These are phyloP conservation scores for Fregata magnificens DNA, from an alignment of 2,113 vertebrate genomes.

Conservation along the genomic window DNA sequence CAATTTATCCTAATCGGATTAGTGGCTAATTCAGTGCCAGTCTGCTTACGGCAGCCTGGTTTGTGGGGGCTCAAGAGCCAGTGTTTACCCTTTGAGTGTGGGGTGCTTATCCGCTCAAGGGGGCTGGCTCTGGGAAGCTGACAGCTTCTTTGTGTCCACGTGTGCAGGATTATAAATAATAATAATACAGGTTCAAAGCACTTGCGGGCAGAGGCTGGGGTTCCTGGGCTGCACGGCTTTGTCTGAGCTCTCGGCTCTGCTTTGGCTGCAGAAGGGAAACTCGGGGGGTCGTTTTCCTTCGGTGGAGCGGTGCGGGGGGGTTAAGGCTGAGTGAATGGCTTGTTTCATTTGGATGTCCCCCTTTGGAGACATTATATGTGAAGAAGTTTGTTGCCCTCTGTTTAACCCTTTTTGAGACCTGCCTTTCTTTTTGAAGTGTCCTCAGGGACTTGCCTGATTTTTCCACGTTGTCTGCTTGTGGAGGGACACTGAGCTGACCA, in stretches of 20 bases:
- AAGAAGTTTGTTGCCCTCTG: neutral
- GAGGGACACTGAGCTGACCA: neutral
- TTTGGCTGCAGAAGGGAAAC: neutral
- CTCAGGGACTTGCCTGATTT: neutral
- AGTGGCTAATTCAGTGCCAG: conserved; percentile 53
- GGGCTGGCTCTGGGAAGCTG: neutral
- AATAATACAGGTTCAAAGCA: neutral
- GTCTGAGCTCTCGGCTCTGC: neutral
- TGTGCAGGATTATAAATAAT: neutral
- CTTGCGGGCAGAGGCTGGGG: neutral
- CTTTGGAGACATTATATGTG: neutral
- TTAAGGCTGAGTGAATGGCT: neutral
- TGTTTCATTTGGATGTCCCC: neutral
- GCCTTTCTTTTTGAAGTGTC: neutral
- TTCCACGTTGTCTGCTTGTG: neutral
- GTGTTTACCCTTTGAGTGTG: neutral
- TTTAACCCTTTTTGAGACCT: neutral
- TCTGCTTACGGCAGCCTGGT: neutral
- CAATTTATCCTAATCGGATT: conserved; percentile 73
- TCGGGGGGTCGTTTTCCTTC: neutral
- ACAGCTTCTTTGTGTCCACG: neutral
- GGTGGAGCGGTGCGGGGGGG: accelerated
- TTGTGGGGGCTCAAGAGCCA: neutral
- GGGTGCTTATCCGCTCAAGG: neutral
- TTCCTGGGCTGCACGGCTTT: neutral